Evolutionary conservation across 2,888 invertebrate genomes (phyloP), one percentile per base, ranked within the genome.

Genomic region (Seira ritae): DNA sequence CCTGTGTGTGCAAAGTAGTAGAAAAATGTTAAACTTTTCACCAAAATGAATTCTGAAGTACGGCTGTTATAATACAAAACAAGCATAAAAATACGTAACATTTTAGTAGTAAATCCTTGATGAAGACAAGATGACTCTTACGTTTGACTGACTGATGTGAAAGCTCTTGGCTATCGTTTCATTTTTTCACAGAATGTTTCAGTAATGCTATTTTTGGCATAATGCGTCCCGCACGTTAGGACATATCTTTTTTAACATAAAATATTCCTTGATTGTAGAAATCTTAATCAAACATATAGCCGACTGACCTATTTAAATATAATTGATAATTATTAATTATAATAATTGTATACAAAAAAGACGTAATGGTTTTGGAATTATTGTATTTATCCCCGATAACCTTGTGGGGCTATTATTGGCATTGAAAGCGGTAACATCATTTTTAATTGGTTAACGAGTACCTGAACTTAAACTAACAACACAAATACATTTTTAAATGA

Each of bases 91-190:
- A 67, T 67, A 67, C 66, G 67, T 12, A 67, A 67, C 17, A 37
- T 22, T 66, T 8, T 23, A 22, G 66, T 66, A 19, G 19, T 20
- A 8, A 69, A 1, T 0, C 23, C 15, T 71, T n/a, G 23, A 50
- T 23, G 71, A n/a, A n/a, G n/a, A n/a, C n/a, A n/a, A 71, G 50
- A 46, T 76, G 74, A 75, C 62, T 77, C 46, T 20, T 10, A 22
- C 66, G 24, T 37, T 65, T 70, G 73, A 73, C 67, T 80, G 79
- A 80, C 79, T 80, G 68, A 72, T 73, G 71, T 66, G 68, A 62
- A 80, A 80, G 79, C 79, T 80, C 79, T 80, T 46, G 79, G 79
- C 79, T 72, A 46, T 37, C 22, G 55, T 76, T 17, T 69, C 77
- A 77, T 1, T n/a, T 62, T 62, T n/a, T 22, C 23, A 66, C 8